Base-by-base conservation (phyloP, 1,140 invertebrate species). In the Drosophila pseudoananassae region DNA sequence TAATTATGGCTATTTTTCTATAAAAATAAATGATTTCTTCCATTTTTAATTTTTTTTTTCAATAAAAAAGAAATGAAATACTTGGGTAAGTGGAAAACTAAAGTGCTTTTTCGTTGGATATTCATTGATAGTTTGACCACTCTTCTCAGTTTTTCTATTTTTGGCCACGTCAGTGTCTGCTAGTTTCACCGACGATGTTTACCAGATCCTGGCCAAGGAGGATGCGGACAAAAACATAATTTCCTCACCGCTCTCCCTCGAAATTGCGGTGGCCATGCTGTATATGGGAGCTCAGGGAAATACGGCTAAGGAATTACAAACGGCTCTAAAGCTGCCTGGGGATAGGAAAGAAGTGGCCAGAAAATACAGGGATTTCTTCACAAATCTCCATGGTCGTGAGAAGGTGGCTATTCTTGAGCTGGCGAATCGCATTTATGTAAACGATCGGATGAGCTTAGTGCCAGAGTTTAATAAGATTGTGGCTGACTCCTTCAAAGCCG, bases 231-330 rank as follows among this genome's bases (percentile, higher is more conserved):
- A 20, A 20, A 20, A 20, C 20, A 20, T 20, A 20, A 20, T 20
- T 20, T 20, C 20, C 20, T 20, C 20, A 20, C 20, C 20, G 2
- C 20, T 20, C 20, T 20, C 20, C 20, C 20, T 20, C 2, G 20
- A 20, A 20, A 20, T 20, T 20, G 20, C 3, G 1, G 1, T 95
- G 25, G 93, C 93, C 1, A 91, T 95, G 90, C 83, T 94, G 17
- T 93, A 92, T n/a, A 61, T 93, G 15, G 95, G 94, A 7, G 92
- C 95, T 7, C 70, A 51, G 12, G 93, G 93, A 4, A 60, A 90
- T 5, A 94, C 94, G 1, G 92, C 92, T 2, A 38, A 90, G 0
- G 92, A 95, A 90, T 76, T 95, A n/a, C 89, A 92, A 23, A 68
- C 61, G 7, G 76, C 71, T 38, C 76, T 94, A 1, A 82, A 91